These are phyloP conservation scores for Hemaris fuciformis DNA, from an alignment of 2,888 invertebrate species.

Conservation along the genomic window DNA sequence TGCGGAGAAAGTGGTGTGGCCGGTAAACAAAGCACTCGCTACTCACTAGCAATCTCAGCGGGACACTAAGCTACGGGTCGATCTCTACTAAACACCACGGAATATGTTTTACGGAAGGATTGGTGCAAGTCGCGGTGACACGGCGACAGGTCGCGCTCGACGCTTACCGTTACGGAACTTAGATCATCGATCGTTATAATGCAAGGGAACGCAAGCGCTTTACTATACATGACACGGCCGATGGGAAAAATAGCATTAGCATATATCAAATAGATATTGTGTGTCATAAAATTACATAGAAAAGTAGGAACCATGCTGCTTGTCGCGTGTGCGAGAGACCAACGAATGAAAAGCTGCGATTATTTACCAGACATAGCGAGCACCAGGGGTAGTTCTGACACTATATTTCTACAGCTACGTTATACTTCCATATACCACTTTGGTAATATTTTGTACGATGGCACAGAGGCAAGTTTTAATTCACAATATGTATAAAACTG, in stretches of 20 bases:
- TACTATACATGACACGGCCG: no score
- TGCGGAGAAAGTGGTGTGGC: neutral
- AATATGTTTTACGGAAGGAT: neutral
- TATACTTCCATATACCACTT: neutral
- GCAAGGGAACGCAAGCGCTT: neutral
- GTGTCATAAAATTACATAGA: neutral
- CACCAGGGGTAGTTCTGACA: neutral
- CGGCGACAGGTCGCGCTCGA: neutral
- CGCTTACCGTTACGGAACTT: slow-evolving; percentile 8
- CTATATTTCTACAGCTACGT: neutral
- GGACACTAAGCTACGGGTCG: neutral
- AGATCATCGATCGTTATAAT: slow-evolving; percentile 1
- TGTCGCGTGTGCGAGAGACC: neutral
- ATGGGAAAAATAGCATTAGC: no score
- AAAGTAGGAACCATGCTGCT: neutral
- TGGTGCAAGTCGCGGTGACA: neutral
- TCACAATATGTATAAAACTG: slow-evolving; percentile 1
- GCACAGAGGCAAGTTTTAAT: neutral
- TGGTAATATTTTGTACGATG: neutral
- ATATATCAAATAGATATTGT: no score
- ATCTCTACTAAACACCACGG: neutral
- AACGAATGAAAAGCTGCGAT: neutral
- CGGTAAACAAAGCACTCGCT: slow-evolving; percentile 5
- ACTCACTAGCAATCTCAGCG: neutral
- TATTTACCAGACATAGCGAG: neutral